Base-by-base conservation (phyloP, 2,113 vertebrate species). In the Nicator chloris region DNA sequence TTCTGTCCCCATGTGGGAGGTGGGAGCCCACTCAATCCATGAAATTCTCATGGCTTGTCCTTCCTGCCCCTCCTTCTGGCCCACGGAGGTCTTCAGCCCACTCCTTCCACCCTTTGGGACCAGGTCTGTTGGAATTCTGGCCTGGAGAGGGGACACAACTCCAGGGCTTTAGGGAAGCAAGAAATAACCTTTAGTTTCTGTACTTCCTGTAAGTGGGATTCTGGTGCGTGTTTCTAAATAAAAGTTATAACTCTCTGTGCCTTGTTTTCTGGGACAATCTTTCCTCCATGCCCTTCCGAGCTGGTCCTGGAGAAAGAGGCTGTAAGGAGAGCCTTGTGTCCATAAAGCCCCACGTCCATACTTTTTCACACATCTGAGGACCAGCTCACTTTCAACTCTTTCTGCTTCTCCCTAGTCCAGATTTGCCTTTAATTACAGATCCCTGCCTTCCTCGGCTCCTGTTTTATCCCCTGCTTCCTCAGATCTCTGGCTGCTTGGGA, bases 1-100 rank as follows among this genome's bases (percentile, higher is more conserved):
- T 90, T 35, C 79, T 90, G 79, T 45, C 18, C 61, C 33, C 39
- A 2, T 8, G 7, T 3, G 15, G 24, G 54, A 66, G 28, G 28
- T 45, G 16, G 64, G 39, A 78, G 45, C 31, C 30, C 51, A 23
- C 35, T 50, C 60, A 39, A 2, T 1, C 1, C 0, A 0, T 17
- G 6, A 7, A 45, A 31, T 51, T 7, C 31, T 44, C 57, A 3
- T 4, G 24, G 47, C 12, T 90, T 50, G 28, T 70, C 69, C 65
- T 71, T 78, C 44, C 81, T 85, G 39, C 56, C 19, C 28, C 13
- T 82, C 42, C 39, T 35, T 37, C 47, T 7, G 35, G 16, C 60
- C 17, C 59, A 21, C 30, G 15, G 28, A 49, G 17, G 15, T 30
- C 14, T 50, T 68, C 56, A 85, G n/a, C 76, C 30, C 27, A 3